phyloP scores from a whole-genome alignment of 2,888 invertebrate species.

The Netelia virgata region DNA sequence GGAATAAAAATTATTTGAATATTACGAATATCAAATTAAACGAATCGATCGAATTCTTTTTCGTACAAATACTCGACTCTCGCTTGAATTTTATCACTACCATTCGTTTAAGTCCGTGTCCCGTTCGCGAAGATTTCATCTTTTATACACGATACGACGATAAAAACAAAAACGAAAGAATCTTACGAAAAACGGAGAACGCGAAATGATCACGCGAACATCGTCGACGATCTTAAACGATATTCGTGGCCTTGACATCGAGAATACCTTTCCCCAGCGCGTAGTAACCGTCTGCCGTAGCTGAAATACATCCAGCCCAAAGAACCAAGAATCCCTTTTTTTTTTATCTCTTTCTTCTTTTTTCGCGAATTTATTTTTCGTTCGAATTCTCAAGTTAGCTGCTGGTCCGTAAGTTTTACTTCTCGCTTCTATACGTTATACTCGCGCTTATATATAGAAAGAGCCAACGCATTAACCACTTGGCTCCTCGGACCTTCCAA shows the following conservation, averaged over 20 bases:
- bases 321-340: not conserved
- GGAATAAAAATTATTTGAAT: not conserved
- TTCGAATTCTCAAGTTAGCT: slow-evolving; percentile 19
- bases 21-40: too few relatives aligned
- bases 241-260: slow-evolving; percentile 21
- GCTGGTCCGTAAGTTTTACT: not conserved
- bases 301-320: not conserved
- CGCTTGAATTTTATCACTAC: too few relatives aligned
- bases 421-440: not conserved
- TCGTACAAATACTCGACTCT: too few relatives aligned
- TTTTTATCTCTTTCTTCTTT: not conserved
- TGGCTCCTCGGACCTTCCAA: slow-evolving; percentile 44
- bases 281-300: not conserved
- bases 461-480: not conserved
- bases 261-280: not conserved
- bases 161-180: not conserved
- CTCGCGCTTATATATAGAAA: slow-evolving; percentile 11
- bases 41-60: too few relatives aligned
- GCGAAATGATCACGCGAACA: slow-evolving; percentile 25
- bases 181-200: not conserved
- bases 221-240: slow-evolving; percentile 25
- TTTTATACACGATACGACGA: not conserved
- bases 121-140: not conserved
- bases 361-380: slow-evolving; percentile 7
- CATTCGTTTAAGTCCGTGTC: too few relatives aligned